These are phyloP conservation scores for Drosophila triauraria DNA, from an alignment of 1,140 invertebrate genomes.

Conservation along the genomic window DNA sequence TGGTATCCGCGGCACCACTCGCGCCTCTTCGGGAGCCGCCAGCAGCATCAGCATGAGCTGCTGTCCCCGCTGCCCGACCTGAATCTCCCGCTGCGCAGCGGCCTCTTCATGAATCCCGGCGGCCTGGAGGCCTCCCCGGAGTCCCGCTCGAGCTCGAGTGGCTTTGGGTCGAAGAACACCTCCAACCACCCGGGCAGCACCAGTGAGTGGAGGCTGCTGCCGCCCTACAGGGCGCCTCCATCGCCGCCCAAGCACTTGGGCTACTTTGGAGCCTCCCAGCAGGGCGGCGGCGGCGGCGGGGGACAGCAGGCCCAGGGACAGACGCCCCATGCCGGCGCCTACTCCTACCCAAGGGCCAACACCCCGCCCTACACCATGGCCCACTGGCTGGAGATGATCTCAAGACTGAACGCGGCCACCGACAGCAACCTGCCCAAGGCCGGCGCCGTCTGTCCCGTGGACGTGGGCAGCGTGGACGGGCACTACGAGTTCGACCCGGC, in stretches of 20 bases:
- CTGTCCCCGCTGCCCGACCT: slow-evolving; percentile 87
- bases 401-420: slow-evolving; percentile 85
- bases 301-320: slow-evolving; percentile 71
- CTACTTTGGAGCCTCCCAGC: slow-evolving; percentile 53
- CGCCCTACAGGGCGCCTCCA: slow-evolving; percentile 90
- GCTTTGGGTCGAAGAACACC: slow-evolving; percentile 96
- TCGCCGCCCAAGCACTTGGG: slow-evolving; percentile 85
- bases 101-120: slow-evolving; percentile 54
- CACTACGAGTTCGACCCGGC: slow-evolving; percentile 97
- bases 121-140: slow-evolving; percentile 92
- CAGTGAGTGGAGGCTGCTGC: slow-evolving; percentile 91
- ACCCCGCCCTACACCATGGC: slow-evolving; percentile 88
- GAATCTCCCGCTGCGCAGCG: slow-evolving; percentile 75
- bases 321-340: slow-evolving; percentile 41
- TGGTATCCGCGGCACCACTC: slow-evolving; percentile 87
- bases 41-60: slow-evolving; percentile 88
- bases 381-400: slow-evolving; percentile 88
- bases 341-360: slow-evolving; percentile 51
- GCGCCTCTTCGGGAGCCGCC: slow-evolving; percentile 87
- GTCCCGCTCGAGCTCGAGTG: slow-evolving; percentile 93
- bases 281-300: slow-evolving; percentile 32
- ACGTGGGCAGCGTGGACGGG: slow-evolving; percentile 95
- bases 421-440: slow-evolving; percentile 85
- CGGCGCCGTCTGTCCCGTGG: slow-evolving; percentile 86
- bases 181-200: slow-evolving; percentile 92